Evolutionary conservation across 2,797 vertebrate genomes (phyloP).

Genomic region (Cynodonichthys magdalenae): DNA sequence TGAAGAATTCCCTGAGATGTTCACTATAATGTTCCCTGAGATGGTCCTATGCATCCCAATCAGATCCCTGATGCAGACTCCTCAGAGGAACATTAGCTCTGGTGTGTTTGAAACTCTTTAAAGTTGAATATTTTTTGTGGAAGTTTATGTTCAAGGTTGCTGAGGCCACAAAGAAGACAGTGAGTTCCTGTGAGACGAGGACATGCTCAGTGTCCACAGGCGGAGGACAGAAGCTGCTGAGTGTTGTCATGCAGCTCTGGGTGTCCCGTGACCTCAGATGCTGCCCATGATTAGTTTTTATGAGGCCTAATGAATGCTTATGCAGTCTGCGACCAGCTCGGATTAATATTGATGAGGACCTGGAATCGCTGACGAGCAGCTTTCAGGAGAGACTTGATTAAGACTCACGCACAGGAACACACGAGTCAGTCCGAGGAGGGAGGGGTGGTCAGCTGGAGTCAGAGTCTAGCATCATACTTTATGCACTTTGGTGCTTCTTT

Average conservation of each 20-base stretch:
- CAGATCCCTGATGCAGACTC: no score
- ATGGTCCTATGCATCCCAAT: no score
- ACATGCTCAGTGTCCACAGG: background rate
- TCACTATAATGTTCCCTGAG: background rate
- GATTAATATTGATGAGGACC: conserved; percentile 78
- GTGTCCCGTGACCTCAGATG: conserved; percentile 63
- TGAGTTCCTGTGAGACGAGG: background rate
- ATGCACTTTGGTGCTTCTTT: no score
- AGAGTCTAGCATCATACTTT: conserved; percentile 4
- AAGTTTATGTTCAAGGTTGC: background rate
- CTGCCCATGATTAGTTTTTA: conserved; percentile 68
- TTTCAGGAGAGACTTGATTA: conserved; percentile 60
- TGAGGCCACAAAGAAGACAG: background rate
- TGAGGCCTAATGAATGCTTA: conserved; percentile 74
- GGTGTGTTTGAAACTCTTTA: no score
- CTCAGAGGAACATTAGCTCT: no score
- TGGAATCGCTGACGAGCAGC: conserved; percentile 63
- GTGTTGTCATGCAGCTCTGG: conserved; percentile 19
- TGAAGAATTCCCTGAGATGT: no score
- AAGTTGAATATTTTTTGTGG: background rate
- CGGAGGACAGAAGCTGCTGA: background rate
- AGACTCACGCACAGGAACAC: conserved; percentile 70
- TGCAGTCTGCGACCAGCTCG: conserved; percentile 60
- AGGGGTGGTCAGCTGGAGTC: background rate
- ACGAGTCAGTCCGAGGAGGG: conserved; percentile 29